These are phyloP conservation scores for Oreochromis spilurus DNA, from an alignment of 2,113 vertebrate genomes.

Conservation along the genomic window DNA sequence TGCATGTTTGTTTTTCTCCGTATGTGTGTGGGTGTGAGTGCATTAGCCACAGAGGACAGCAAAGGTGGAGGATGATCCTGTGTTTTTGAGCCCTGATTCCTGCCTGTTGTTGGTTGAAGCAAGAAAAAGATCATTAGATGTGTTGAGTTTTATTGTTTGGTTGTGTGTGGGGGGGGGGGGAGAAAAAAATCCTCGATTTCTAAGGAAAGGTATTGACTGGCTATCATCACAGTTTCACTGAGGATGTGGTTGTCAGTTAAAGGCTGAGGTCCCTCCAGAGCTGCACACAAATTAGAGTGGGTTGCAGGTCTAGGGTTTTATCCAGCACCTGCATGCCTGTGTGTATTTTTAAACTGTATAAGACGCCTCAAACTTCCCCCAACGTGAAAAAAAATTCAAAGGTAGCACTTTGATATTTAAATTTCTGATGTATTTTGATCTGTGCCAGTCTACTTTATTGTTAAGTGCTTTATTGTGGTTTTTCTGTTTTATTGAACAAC, in stretches of 20 bases:
- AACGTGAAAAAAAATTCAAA: not conserved
- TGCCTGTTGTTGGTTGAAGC: not conserved
- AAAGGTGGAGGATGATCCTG: not conserved
- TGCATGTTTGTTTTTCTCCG: not conserved
- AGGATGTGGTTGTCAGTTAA: not conserved
- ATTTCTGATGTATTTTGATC: not conserved
- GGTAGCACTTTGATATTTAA: not conserved
- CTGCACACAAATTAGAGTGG: not conserved
- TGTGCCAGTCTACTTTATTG: too few species aligned
- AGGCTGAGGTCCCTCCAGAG: not conserved
- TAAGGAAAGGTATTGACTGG: not conserved
- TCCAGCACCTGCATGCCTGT: not conserved
- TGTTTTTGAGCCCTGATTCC: not conserved
- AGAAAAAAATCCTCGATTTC: not conserved
- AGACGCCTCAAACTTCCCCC: not conserved
- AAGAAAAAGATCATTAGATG: not conserved
- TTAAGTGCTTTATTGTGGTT: not conserved
- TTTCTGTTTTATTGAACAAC: not conserved
- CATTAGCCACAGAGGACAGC: not conserved
- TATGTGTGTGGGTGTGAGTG: not conserved
- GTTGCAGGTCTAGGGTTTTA: not conserved
- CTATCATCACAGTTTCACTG: not conserved
- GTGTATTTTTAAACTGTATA: not conserved
- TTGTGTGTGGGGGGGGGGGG: not conserved
- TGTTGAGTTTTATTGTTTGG: not conserved